Base-by-base conservation (phyloP, 2,888 invertebrate species). In the Coelopa pilipes region DNA sequence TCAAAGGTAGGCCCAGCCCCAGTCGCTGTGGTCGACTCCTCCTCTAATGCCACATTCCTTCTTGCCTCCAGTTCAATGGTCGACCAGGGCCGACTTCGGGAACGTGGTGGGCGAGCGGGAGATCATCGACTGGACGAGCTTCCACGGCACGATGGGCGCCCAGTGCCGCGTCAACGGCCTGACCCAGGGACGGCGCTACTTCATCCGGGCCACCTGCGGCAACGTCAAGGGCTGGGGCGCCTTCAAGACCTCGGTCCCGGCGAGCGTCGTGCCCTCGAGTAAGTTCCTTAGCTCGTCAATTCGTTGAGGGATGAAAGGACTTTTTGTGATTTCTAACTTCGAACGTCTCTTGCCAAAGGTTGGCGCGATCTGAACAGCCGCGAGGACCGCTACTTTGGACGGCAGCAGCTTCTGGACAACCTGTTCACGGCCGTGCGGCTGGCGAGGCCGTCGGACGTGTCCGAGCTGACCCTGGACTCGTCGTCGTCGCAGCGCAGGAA, bases 221-320 rank as follows among this genome's bases (percentile, higher is more conserved):
- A 98, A 98, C 85, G 90, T 97, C 77, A 96, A 95, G 85, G 98
- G 97, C 1, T 98, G 93, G 90, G 96, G 97, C 47, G 89, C 91
- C 15, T 94, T 91, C 82, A 90, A 92, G 53, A 89, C 90, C 13
- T 93, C 96, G 0, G 92, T 92, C 55, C 98, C 98, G 0, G 89
- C 92, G 60, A 94, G 94, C 81, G 94, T 97, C 11, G 93, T 96
- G 60, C 97, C 98, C 15, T 97, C 97, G 80, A 95, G 96, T 95
- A 86, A 92, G 94, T 80, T 34, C 19, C 1, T 65, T n/a, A n/a
- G n/a, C n/a, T n/a, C n/a, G n/a, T n/a, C n/a, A n/a, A n/a, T n/a
- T n/a, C n/a, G n/a, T n/a, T n/a, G n/a, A 24, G 21, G 21, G 13
- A 24, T 60, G 60, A 59, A 34, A 46, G n/a, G 57, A 11, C 7